phyloP scores from a whole-genome alignment of 1,140 invertebrate genomes.

The Portunus trituberculatus region DNA sequence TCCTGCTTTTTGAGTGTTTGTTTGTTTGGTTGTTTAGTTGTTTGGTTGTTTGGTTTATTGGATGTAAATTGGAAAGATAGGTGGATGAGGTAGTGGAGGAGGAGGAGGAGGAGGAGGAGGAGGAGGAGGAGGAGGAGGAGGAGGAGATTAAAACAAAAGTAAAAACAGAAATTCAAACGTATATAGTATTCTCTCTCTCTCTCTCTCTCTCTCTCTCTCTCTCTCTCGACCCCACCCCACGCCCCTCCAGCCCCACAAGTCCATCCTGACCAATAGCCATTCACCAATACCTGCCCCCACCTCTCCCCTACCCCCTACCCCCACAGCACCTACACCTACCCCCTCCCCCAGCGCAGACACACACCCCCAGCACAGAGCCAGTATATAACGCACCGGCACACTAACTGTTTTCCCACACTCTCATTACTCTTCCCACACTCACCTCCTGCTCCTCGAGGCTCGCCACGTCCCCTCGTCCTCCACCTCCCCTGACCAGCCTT shows the following conservation, averaged over 20 bases:
- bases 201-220: slow-evolving; percentile 34
- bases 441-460: background rate
- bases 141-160: too few species aligned
- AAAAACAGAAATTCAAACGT: background rate
- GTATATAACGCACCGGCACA: slow-evolving; percentile 45
- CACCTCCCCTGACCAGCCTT: background rate
- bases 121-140: too few species aligned
- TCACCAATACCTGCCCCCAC: too few species aligned
- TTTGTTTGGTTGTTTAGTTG: too few species aligned
- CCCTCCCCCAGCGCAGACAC: slow-evolving; percentile 17
- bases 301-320: background rate
- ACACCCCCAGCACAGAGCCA: background rate
- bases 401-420: background rate
- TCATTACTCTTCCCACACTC: background rate
- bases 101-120: too few species aligned
- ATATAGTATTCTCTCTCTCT: slow-evolving; percentile 31
- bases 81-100: too few species aligned
- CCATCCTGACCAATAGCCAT: background rate
- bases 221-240: background rate
- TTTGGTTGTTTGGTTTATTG: too few species aligned
- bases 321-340: too few species aligned
- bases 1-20: too few species aligned
- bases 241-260: background rate
- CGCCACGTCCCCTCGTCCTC: background rate
- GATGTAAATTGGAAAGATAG: too few species aligned